These are phyloP conservation scores for Cerastoderma edule DNA, from an alignment of 2,888 invertebrate genomes.

Conservation along the genomic window DNA sequence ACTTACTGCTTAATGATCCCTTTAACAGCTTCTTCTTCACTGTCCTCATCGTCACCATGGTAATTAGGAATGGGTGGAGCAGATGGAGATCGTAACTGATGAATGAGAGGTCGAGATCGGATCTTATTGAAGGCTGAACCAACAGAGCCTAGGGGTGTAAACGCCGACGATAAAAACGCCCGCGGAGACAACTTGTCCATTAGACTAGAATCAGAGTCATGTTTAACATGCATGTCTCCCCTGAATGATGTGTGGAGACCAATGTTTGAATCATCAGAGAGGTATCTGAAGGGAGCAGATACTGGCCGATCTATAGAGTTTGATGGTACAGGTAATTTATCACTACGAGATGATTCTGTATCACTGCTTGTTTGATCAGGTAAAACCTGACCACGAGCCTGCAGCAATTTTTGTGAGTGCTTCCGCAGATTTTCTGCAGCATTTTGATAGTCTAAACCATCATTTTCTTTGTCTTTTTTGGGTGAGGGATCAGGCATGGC, in stretches of 20 bases:
- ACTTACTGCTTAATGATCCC: slow-evolving; percentile 49
- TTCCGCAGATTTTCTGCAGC: slow-evolving; percentile 80
- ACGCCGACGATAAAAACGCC: slow-evolving; percentile 69
- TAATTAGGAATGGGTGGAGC: slow-evolving; percentile 75
- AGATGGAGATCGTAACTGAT: slow-evolving; percentile 73
- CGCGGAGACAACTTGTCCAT: slow-evolving; percentile 76
- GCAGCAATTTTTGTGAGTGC: slow-evolving; percentile 80
- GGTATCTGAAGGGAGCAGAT: slow-evolving; percentile 71
- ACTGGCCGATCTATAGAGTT: slow-evolving; percentile 63
- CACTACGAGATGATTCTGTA: slow-evolving; percentile 69
- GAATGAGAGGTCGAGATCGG: slow-evolving; percentile 42
- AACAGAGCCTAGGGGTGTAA: slow-evolving; percentile 58
- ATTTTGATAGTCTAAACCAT: slow-evolving; percentile 76
- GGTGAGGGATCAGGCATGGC: slow-evolving; percentile 87
- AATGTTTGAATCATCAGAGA: slow-evolving; percentile 63
- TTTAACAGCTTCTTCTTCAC: slow-evolving; percentile 62
- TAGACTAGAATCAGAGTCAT: slow-evolving; percentile 56
- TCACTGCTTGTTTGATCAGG: slow-evolving; percentile 72
- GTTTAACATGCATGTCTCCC: slow-evolving; percentile 31
- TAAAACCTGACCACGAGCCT: slow-evolving; percentile 63
- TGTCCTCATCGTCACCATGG: slow-evolving; percentile 70
- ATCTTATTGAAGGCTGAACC: slow-evolving; percentile 59
- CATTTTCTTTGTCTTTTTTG: slow-evolving; percentile 45
- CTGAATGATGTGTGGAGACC: slow-evolving; percentile 60
- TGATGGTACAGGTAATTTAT: slow-evolving; percentile 44